Evolutionary conservation across 2,113 vertebrate genomes (phyloP), one percentile per base, ranked within the genome.

Genomic region (Rhinopithecus roxellana): DNA sequence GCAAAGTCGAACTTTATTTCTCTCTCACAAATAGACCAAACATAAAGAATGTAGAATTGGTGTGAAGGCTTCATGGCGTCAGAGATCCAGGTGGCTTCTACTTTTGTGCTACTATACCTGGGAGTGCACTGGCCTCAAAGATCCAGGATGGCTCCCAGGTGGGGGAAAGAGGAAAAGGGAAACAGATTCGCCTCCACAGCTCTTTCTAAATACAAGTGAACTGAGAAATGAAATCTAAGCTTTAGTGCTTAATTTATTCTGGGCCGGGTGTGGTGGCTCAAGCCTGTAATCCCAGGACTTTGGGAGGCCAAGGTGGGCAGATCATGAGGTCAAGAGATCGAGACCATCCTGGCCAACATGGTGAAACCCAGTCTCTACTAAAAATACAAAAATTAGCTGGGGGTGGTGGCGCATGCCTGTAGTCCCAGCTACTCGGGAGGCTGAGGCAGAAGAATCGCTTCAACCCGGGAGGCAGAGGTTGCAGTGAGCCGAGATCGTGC

Each of bases 201-300:
- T 95, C 25, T 84, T 90, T 45, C 57, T 32, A 20, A 61, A 48
- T 32, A 48, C n/a, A 78, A 50, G 48, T 50, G 57, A 96, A 78
- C 2, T 7, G 38, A 93, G 86, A 89, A 83, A 48, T 84, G 59
- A 91, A 96, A 80, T 88, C 55, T 61, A 55, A 77, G 32, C 20
- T 89, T 67, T 67, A 70, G 17, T 38, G 55, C 35, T 64, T 93
- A 64, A 72, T 77, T 57, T 93, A 67, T 78, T 92, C 84, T 55
- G 12, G 61, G 61, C 61, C 2, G 1, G 61, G 27, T 6, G 27
- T 2, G 61, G 27, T 64, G 27, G 27, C 27, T 64, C 12, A 64
- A 5, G 30, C 61, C 27, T 64, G 12, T 64, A 30, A 64, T 64
- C 27, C 27, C 61, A 32, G 27, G 27, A 64, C 12, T 30, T 64